Conservation (phyloP, 2,888 invertebrate genomes). For the Chaetoderma sp. region DNA sequence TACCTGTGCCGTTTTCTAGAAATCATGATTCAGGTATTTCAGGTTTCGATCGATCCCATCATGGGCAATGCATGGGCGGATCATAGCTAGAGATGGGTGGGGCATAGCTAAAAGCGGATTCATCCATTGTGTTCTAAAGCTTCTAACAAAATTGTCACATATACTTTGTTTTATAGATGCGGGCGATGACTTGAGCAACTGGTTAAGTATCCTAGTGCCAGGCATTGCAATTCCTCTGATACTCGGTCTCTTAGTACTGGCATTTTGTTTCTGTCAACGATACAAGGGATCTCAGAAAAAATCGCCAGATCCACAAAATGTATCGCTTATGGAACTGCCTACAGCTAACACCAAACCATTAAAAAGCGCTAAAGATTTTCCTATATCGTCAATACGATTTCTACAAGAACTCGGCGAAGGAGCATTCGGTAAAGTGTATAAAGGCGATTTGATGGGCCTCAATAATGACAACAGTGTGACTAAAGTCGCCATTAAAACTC, state of each 20-base stretch:
- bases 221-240: conserved; percentile 66
- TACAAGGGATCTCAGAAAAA: conserved; percentile 38
- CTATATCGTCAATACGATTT: conserved; percentile 78
- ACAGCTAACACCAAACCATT: conserved; percentile 55
- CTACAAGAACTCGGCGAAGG: conserved; percentile 71
- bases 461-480: conserved; percentile 69
- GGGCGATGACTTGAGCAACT: conserved; percentile 61
- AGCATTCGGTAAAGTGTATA: conserved; percentile 97
- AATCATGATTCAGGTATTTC: too few relatives aligned
- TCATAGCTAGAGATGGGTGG: too few relatives aligned
- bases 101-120: too few relatives aligned
- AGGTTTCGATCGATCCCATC: too few relatives aligned
- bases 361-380: conserved; percentile 85
- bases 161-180: too few relatives aligned
- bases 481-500: conserved; percentile 91
- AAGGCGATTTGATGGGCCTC: conserved; percentile 82
- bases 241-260: conserved; percentile 59
- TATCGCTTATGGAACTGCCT: conserved; percentile 44
- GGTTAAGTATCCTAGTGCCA: conserved; percentile 75
- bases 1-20: too few relatives aligned
- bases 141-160: too few relatives aligned
- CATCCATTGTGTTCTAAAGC: too few relatives aligned
- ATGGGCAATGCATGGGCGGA: too few relatives aligned
- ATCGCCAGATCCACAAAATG: neutral
- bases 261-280: conserved; percentile 64